Conservation (phyloP, 2,888 invertebrate genomes). For the Lamproptera curius region DNA sequence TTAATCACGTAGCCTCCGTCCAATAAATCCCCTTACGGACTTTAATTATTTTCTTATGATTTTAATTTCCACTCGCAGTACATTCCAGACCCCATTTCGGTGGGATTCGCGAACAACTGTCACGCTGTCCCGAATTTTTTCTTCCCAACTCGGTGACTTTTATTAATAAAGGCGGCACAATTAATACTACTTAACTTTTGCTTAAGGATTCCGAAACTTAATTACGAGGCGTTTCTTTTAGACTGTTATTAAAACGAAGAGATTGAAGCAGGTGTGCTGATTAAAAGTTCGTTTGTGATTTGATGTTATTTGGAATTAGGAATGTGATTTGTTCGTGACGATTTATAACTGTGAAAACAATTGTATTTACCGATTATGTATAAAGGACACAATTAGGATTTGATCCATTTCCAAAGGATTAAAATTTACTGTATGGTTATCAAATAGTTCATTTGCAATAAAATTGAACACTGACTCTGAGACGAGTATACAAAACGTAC, state of each 20-base stretch:
- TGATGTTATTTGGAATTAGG: background rate
- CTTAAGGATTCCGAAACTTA: constrained; percentile 66
- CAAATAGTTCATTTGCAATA: no score
- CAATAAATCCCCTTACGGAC: constrained; percentile 76
- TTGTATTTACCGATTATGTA: no score
- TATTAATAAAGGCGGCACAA: constrained; percentile 75
- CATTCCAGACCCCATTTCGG: constrained; percentile 28
- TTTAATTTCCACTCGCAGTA: constrained; percentile 63
- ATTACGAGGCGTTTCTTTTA: constrained; percentile 52
- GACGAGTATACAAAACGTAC: no score
- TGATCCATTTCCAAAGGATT: no score
- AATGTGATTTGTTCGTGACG: no score
- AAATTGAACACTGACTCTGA: no score
- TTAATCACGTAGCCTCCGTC: constrained; percentile 74
- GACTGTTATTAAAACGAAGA: constrained; percentile 20
- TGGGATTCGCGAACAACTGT: constrained; percentile 49
- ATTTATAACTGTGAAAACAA: no score
- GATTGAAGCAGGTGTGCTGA: constrained; percentile 23
- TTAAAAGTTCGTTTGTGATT: background rate
- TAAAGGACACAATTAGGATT: no score
- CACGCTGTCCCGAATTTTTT: constrained; percentile 60
- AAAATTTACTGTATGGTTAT: no score
- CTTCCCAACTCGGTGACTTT: constrained; percentile 57
- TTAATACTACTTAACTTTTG: constrained; percentile 78
- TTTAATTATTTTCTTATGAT: constrained; percentile 79